A percentile compares a stretch with the other conserved stretches of the same genome.
Evolutionary conservation across 2,888 invertebrate genomes (phyloP).

Genomic region (Mystacides longicornis): DNA sequence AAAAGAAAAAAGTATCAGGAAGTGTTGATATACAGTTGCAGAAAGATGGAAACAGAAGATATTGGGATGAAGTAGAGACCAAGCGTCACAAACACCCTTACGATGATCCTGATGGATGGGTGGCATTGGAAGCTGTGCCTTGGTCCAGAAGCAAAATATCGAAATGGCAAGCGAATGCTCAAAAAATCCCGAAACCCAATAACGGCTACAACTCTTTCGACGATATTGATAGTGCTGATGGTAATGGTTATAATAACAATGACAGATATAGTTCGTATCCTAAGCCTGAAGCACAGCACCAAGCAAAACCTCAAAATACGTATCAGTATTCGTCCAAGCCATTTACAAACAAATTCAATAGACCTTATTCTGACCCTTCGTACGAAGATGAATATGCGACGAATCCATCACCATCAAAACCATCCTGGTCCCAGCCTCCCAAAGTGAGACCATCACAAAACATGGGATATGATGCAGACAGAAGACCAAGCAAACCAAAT

Average conservation of each 20-base stretch:
- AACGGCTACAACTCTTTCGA: slow-evolving; percentile 19
- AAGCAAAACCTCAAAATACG: slow-evolving; percentile 16
- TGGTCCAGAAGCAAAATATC: slow-evolving; percentile 76
- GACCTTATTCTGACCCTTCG: slow-evolving; percentile 9
- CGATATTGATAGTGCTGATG: slow-evolving; percentile 17
- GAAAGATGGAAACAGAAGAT: slow-evolving; percentile 34
- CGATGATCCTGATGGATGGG: slow-evolving; percentile 70
- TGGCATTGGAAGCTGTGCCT: slow-evolving; percentile 66
- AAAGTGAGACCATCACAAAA: slow-evolving; percentile 7
- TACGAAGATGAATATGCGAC: slow-evolving; percentile 20
- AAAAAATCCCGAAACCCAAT: slow-evolving; percentile 23
- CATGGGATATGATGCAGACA: slow-evolving; percentile 6
- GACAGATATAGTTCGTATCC: slow-evolving; percentile 20
- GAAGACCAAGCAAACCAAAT: slow-evolving; percentile 17
- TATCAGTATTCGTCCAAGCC: slow-evolving; percentile 12
- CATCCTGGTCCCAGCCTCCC: slow-evolving; percentile 21
- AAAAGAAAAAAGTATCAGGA: slow-evolving; percentile 26
- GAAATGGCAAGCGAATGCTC: slow-evolving; percentile 64
- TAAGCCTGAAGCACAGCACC: slow-evolving; percentile 16
- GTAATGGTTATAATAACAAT: slow-evolving; percentile 11
- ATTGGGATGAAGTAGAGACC: slow-evolving; percentile 48
- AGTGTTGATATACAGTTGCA: slow-evolving; percentile 32
- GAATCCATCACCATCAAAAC: slow-evolving; percentile 21
- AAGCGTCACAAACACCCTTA: slow-evolving; percentile 53
- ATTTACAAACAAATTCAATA: slow-evolving; percentile 15